Base-by-base conservation (phyloP, 1,140 invertebrate genomes). In the Papilio dardanus region DNA sequence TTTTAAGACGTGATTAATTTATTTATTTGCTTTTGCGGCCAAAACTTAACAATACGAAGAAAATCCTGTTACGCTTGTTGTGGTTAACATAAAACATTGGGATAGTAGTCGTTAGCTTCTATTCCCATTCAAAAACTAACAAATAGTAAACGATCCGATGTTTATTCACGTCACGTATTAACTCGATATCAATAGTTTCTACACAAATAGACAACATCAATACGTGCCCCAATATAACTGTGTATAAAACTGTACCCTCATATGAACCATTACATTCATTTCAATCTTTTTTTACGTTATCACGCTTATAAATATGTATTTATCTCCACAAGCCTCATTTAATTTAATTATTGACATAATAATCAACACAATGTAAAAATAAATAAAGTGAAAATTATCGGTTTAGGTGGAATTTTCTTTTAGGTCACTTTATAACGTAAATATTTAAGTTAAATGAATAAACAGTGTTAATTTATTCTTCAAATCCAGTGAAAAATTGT, bases 391-490 rank as follows among this genome's bases (percentile, higher is more conserved):
- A n/a, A n/a, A n/a, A n/a, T n/a, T 37, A 37, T 42, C 16, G 40
- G 10, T 46, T 46, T 46, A n/a, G 4, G 16, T 46, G 42, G 6
- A 46, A 46, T 46, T 19, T 46, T 4, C 16, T 46, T 46, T 19
- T 46, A n/a, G 5, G 42, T n/a, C 10, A 50, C 54, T 30, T 28
- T n/a, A 8, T 12, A 21, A 14, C 54, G 24, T 28, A 62, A 5
- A 28, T 62, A 62, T 28, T 30, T 30, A 14, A 2, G 21, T 62
- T 1, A 28, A 62, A 62, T 1, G 12, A 30, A 62, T 30, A 62
- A 28, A 62, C 10, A 62, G 12, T 62, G 24, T 28, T 62, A 62
- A 62, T 62, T 62, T 62, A 62, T 62, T 62, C 54, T 62, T 62
- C 12, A 62, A 28, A 62, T 30, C 54, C 54, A 28, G 54, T 62